A percentile compares a stretch with the other conserved stretches of the same genome.
These are phyloP conservation scores for Eriocheir sinensis DNA, from an alignment of 1,140 invertebrate species.

Conservation along the genomic window DNA sequence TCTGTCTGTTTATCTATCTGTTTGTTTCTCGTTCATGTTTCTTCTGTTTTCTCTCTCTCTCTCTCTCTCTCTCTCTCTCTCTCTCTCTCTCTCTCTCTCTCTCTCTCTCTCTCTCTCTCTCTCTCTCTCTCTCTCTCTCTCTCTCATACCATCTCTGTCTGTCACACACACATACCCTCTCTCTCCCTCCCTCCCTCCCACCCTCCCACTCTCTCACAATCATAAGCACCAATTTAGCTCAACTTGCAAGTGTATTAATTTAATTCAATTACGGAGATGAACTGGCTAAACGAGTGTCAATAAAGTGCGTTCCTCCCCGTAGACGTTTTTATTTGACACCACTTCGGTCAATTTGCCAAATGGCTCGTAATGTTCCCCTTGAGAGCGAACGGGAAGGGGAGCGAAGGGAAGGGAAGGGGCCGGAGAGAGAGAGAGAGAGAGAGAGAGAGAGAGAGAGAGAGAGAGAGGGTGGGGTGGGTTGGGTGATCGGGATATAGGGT, in stretches of 20 bases:
- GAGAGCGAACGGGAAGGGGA: conserved; percentile 51
- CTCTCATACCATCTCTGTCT: conserved; percentile 59
- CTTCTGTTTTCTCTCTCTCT: conserved; percentile 19
- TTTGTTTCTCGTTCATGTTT: not conserved
- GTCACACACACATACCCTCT: conserved; percentile 23
- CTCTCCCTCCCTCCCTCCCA: not conserved
- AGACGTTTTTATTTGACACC: conserved; percentile 77
- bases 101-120: conserved; percentile 36
- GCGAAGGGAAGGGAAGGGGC: no score
- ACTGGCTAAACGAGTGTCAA: conserved; percentile 74
- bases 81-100: conserved; percentile 31
- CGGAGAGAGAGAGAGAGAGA: not conserved
- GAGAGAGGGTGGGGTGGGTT: not conserved
- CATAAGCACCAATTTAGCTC: conserved; percentile 60
- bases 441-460: not conserved
- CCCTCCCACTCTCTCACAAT: conserved; percentile 46
- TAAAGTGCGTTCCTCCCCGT: conserved; percentile 66
- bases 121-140: conserved; percentile 68
- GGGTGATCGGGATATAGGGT: not conserved
- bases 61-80: conserved; percentile 37
- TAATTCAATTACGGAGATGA: conserved; percentile 75
- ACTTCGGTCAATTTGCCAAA: conserved; percentile 77
- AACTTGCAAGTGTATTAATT: conserved; percentile 75
- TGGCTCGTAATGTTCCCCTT: conserved; percentile 72
- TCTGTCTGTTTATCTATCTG: not conserved